phyloP scores from a whole-genome alignment of 2,113 vertebrate genomes.

The Protomyctophum bolini region DNA sequence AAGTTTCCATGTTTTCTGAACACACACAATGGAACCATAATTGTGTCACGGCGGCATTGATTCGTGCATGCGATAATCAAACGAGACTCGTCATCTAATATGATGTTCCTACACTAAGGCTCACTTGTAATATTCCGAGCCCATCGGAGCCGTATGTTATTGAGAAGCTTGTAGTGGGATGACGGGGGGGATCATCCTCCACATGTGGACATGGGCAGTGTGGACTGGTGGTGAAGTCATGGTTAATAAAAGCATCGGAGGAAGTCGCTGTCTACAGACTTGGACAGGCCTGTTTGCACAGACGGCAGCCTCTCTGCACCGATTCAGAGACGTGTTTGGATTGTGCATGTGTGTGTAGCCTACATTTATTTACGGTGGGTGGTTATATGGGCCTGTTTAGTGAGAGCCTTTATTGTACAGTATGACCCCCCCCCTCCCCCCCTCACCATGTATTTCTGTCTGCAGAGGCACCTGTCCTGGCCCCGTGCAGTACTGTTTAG shows the following conservation, averaged over 20 bases:
- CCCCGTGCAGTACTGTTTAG: slow-evolving; percentile 3
- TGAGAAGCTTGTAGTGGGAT: not conserved
- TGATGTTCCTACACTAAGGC: not conserved
- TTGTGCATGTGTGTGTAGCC: not conserved
- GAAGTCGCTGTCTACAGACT: slow-evolving; percentile 30
- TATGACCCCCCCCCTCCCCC: too few species aligned
- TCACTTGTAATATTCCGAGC: not conserved
- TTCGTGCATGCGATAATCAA: not conserved
- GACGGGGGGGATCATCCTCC: not conserved
- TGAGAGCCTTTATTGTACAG: not conserved
- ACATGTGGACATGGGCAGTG: slow-evolving; percentile 14
- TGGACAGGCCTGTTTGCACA: slow-evolving; percentile 10
- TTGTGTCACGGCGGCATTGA: not conserved
- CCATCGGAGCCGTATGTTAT: not conserved
- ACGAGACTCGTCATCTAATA: not conserved
- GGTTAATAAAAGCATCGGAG: slow-evolving; percentile 16
- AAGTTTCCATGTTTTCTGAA: slow-evolving; percentile 27
- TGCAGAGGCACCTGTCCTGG: slow-evolving; percentile 15
- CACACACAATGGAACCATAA: slow-evolving; percentile 1
- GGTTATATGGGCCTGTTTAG: not conserved
- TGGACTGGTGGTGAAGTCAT: slow-evolving; percentile 48
- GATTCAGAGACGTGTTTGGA: not conserved
- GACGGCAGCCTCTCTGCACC: not conserved
- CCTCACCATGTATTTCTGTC: slow-evolving; percentile 7
- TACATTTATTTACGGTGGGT: too few species aligned